Evolutionary conservation across 2,888 invertebrate species (phyloP).

Genomic region (Sinodicranocentrus sp.): DNA sequence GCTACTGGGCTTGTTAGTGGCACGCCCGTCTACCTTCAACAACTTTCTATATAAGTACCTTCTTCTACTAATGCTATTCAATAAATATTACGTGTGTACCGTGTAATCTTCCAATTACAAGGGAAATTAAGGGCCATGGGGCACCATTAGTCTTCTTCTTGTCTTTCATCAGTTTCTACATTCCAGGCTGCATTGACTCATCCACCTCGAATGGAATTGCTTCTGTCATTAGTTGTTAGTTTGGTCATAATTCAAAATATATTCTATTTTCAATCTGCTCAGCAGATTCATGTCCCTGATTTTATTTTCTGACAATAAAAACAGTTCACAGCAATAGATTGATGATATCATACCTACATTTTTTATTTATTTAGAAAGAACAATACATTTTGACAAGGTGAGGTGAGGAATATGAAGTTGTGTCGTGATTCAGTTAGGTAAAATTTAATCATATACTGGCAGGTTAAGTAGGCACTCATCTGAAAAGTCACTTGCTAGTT

Average conservation of each 20-base stretch:
- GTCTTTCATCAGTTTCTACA: conserved; percentile 19
- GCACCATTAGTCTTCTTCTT: conserved; percentile 46
- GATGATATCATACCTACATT: too few species aligned
- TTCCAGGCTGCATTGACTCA: too few species aligned
- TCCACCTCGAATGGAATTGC: too few species aligned
- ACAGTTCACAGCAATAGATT: too few species aligned
- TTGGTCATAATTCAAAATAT: too few species aligned
- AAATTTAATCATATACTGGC: conserved; percentile 11
- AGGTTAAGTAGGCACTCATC: not conserved
- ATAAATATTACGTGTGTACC: conserved; percentile 21
- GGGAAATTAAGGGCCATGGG: conserved; percentile 61
- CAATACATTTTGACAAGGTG: not conserved
- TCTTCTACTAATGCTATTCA: conserved; percentile 26
- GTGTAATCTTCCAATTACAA: conserved; percentile 75
- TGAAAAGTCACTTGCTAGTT: not conserved
- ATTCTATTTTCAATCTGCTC: too few species aligned
- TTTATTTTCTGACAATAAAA: too few species aligned
- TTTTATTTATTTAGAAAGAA: not conserved
- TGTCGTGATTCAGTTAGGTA: conserved; percentile 19
- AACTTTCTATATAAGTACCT: not conserved
- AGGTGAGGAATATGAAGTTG: not conserved
- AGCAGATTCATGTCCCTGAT: too few species aligned
- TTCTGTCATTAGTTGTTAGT: too few species aligned
- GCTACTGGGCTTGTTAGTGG: conserved; percentile 71
- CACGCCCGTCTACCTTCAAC: conserved; percentile 22